Evolutionary conservation across 2,113 vertebrate genomes (phyloP).

Genomic region (Pteronura brasiliensis): DNA sequence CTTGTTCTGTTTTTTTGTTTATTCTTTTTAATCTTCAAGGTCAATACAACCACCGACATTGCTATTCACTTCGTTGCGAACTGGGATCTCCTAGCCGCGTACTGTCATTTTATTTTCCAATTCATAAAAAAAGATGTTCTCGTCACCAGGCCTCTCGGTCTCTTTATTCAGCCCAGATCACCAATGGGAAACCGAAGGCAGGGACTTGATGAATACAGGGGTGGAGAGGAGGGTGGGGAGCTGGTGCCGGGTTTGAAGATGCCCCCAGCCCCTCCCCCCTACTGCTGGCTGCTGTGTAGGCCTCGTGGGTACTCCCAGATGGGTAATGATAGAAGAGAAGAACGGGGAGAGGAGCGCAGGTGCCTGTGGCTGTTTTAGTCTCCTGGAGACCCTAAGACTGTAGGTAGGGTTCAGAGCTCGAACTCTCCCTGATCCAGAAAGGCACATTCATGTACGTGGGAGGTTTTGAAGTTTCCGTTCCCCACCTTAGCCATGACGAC

Average conservation of each 20-base stretch:
- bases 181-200: not conserved
- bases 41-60: not conserved
- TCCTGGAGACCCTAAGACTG: not conserved
- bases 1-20: not conserved
- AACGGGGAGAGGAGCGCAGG: too few species aligned
- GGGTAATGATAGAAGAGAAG: too few species aligned
- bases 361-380: not conserved
- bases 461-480: not conserved
- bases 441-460: not conserved
- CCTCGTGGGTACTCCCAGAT: not conserved
- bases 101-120: constrained; percentile 61
- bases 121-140: constrained; percentile 45
- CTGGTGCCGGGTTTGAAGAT: not conserved
- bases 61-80: constrained; percentile 44
- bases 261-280: not conserved
- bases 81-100: constrained; percentile 39
- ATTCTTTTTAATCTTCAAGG: constrained; percentile 27
- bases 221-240: not conserved
- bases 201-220: not conserved
- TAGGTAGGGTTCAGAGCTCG: not conserved
- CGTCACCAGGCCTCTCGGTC: constrained; percentile 52
- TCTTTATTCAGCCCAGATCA: constrained; percentile 37
- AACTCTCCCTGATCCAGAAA: not conserved
- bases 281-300: not conserved
- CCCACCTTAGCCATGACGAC: not conserved